phyloP scores from a whole-genome alignment of 2,113 vertebrate genomes.

The Chlamydotis undulata region DNA sequence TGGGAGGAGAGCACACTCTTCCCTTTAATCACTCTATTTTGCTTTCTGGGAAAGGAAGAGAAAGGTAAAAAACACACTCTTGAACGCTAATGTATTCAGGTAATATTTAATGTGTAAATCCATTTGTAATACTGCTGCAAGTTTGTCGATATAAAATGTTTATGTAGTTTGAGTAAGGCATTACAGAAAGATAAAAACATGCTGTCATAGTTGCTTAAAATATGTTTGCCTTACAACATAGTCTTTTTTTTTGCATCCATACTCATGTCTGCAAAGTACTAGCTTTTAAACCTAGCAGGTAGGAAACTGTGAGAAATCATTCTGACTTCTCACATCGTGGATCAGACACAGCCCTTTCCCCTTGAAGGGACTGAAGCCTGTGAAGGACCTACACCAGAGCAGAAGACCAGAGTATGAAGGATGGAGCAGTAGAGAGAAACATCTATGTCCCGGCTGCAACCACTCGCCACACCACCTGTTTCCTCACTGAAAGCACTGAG shows the following conservation, averaged over 20 bases:
- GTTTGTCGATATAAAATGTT: background rate
- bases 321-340: background rate
- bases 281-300: background rate
- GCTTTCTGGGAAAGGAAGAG: background rate
- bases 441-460: fast-evolving
- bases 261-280: background rate
- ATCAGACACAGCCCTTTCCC: background rate
- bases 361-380: background rate
- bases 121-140: background rate
- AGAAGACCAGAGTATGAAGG: background rate
- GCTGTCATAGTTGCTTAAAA: background rate
- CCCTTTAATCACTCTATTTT: background rate
- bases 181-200: background rate
- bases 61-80: background rate
- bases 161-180: background rate
- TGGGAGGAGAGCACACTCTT: background rate
- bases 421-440: background rate
- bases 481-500: background rate
- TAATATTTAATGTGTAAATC: background rate
- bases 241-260: background rate
- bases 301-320: background rate
- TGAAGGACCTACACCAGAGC: background rate
- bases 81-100: background rate
- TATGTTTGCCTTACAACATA: background rate
- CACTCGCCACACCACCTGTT: fast-evolving